Percentiles rank a stretch among this genome's conserved stretches.
Conservation (phyloP, 1,140 invertebrate species). For the Patella vulgata region DNA sequence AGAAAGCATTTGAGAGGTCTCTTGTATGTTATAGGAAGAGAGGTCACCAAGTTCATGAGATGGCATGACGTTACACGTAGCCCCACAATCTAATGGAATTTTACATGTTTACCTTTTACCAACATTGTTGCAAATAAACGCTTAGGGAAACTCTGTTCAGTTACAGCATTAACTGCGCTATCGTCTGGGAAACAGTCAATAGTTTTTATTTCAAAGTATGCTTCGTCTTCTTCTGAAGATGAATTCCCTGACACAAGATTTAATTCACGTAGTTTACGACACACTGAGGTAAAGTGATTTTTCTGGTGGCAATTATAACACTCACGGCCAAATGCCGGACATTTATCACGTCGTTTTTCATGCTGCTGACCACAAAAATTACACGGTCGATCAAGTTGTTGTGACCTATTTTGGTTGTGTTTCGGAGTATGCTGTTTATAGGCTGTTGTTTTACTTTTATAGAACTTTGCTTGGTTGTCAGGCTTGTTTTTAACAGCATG, state of each 20-base stretch:
- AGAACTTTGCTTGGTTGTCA: too few species aligned
- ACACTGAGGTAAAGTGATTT: conserved; percentile 7
- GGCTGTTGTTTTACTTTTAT: too few species aligned
- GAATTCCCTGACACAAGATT: background rate
- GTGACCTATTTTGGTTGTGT: background rate
- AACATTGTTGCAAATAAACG: background rate
- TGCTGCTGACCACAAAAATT: background rate
- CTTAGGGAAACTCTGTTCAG: too few species aligned
- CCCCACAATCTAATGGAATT: conserved; percentile 11
- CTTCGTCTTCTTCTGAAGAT: background rate
- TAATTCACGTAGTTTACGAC: background rate
- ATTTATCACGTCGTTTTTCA: background rate
- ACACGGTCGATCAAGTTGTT: background rate
- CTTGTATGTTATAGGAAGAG: too few species aligned
- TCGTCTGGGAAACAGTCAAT: background rate
- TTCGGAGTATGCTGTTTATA: too few species aligned
- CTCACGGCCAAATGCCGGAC: conserved; percentile 9
- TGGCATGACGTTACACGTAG: conserved; percentile 9
- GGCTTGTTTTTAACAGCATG: background rate
- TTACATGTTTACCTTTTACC: background rate
- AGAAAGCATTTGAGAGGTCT: too few species aligned
- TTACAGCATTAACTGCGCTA: too few species aligned
- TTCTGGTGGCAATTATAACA: background rate
- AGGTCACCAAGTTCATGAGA: too few species aligned
- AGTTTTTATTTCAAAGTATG: background rate